Base-by-base conservation (phyloP, 2,113 vertebrate genomes). In the Origma solitaria region DNA sequence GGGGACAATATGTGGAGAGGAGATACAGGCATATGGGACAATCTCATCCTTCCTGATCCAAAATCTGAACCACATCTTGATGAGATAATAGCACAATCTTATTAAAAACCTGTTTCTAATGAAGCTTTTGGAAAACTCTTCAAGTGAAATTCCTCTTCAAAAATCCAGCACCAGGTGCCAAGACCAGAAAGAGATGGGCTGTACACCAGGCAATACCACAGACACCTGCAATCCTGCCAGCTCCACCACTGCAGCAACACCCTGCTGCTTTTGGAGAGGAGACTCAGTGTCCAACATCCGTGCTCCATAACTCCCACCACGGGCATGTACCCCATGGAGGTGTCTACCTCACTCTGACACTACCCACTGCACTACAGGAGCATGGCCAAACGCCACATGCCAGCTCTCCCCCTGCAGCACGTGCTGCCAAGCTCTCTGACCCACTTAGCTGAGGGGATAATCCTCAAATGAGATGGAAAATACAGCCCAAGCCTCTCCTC, bases 221-320 rank as follows among this genome's bases (percentile, higher is more conserved):
- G 64, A 75, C 22, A 64, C 40, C 28, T 31, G 65, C 21, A 22
- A 25, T 69, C 53, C 92, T 9, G 6, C 45, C 62, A 80, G 54
- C 57, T 53, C 19, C 64, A 78, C 11, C 77, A 37, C 50, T 35
- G 60, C 42, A 86, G 81, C 27, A 75, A 86, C 15, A 58, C 22
- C 24, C 51, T 49, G n/a, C n/a, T 72, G 82, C 49, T 89, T 76
- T 76, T 73, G 82, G 70, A 83, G 49, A 68, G 49, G 31, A 14
- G 2, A 45, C 33, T 71, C 68, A 23, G 61, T 3, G 10, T 45
- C 45, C 2, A 6, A 7, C 17, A 37, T 12, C 58, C 9, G 6
- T 0, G 0, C 17, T 35, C 53, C 0, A 0, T 47, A 71, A 35
- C 28, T 78, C 24, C 44, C 22, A 64, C 21, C 8, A 5, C 0